Percentiles rank a stretch among this genome's conserved stretches.
These are phyloP conservation scores for Oscheius sp. DNA, from an alignment of 2,888 invertebrate species.

Conservation along the genomic window DNA sequence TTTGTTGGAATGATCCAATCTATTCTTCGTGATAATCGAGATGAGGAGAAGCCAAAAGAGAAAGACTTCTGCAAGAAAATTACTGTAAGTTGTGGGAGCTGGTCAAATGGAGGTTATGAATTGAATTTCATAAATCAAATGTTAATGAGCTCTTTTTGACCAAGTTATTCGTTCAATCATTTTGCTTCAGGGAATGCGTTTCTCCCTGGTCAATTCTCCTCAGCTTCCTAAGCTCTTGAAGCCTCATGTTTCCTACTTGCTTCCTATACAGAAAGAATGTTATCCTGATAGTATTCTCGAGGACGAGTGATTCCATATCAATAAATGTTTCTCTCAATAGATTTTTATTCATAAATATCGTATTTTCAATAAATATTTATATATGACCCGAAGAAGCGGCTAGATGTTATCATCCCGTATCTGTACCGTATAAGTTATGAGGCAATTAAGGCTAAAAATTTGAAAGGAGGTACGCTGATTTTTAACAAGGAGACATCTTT, in stretches of 20 bases:
- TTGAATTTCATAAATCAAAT: too few species aligned
- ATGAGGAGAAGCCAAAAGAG: not conserved
- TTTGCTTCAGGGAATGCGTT: conserved; percentile 1
- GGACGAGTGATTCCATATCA: not conserved
- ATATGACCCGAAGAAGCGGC: conserved; percentile 10
- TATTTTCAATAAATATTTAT: not conserved
- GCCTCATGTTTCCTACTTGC: not conserved
- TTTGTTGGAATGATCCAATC: conserved; percentile 10
- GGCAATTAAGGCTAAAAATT: conserved; percentile 24
- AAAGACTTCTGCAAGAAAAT: not conserved
- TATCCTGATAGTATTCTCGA: not conserved
- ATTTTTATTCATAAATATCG: not conserved
- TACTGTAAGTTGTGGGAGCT: conserved; percentile 2
- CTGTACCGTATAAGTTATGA: conserved; percentile 5
- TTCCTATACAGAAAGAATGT: not conserved
- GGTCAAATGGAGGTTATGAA: too few species aligned
- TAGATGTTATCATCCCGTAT: conserved; percentile 7
- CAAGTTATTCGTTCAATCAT: not conserved
- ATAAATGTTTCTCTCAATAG: too few species aligned
- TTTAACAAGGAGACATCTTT: not conserved
- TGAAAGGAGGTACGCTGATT: conserved; percentile 17
- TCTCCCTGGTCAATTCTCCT: not conserved
- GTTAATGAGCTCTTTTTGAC: too few species aligned
- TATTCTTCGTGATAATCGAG: not conserved
- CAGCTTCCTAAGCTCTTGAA: not conserved